phyloP scores from a whole-genome alignment of 2,888 invertebrate species.

The Zygaena filipendulae region DNA sequence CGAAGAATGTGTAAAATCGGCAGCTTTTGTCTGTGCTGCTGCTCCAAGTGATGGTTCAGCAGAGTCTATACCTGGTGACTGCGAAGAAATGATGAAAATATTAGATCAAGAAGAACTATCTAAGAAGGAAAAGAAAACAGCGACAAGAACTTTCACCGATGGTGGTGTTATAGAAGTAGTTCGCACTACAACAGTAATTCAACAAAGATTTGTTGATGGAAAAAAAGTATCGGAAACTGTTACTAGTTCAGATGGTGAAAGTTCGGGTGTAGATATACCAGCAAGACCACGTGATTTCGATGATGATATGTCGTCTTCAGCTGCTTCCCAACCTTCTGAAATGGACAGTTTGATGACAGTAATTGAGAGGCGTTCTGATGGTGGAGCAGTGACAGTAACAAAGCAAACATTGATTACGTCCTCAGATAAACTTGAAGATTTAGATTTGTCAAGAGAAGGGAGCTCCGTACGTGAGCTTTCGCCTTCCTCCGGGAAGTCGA shows the following conservation, averaged over 20 bases:
- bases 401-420: slow-evolving; percentile 41
- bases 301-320: slow-evolving; percentile 62
- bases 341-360: slow-evolving; percentile 62
- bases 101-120: slow-evolving; percentile 62
- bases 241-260: slow-evolving; percentile 45
- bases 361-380: slow-evolving; percentile 48
- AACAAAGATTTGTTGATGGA: slow-evolving; percentile 56
- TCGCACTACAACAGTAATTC: slow-evolving; percentile 53
- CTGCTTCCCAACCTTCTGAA: slow-evolving; percentile 61
- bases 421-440: slow-evolving; percentile 49
- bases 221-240: slow-evolving; percentile 58
- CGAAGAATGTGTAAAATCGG: slow-evolving; percentile 51
- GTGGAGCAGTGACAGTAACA: slow-evolving; percentile 54
- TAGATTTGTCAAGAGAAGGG: slow-evolving; percentile 50
- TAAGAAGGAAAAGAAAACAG: slow-evolving; percentile 24
- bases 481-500: slow-evolving; percentile 61
- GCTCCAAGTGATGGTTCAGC: slow-evolving; percentile 59
- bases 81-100: slow-evolving; percentile 69
- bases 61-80: slow-evolving; percentile 68
- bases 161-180: slow-evolving; percentile 50
- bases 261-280: slow-evolving; percentile 60
- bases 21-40: slow-evolving; percentile 55
- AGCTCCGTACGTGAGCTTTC: slow-evolving; percentile 57
- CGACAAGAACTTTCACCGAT: slow-evolving; percentile 36
- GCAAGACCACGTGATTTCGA: slow-evolving; percentile 37